phyloP scores from a whole-genome alignment of 53 echinoderm and acorn worm species.

The Holothuria scabra region DNA sequence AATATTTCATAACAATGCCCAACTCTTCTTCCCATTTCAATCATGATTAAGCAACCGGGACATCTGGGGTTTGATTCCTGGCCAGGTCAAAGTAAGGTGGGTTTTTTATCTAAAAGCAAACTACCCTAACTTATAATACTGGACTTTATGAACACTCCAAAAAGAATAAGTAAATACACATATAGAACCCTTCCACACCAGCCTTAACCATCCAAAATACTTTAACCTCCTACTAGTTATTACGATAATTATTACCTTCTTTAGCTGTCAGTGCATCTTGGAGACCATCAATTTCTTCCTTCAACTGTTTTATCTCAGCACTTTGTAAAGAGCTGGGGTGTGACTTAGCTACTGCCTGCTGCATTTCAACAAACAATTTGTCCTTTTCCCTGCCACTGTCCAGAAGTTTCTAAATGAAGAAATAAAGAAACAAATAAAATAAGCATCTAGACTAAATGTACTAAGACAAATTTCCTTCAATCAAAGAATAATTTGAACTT shows the following conservation, averaged over 20 bases:
- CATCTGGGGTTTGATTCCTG: no score
- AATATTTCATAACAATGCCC: no score
- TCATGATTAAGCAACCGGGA: no score
- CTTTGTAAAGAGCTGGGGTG: constrained; percentile 41
- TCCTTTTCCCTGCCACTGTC: constrained; percentile 94
- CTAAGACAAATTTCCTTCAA: background rate
- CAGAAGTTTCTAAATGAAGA: constrained; percentile 74
- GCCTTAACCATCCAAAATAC: no score
- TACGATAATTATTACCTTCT: constrained; percentile 58
- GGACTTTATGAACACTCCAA: no score
- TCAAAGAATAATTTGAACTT: no score
- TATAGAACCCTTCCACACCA: no score
- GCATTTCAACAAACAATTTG: constrained; percentile 83
- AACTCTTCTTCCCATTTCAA: no score
- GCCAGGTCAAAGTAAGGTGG: no score
- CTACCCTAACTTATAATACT: no score
- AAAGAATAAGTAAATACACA: no score
- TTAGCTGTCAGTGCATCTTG: constrained; percentile 63
- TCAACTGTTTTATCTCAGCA: constrained; percentile 65
- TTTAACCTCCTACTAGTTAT: background rate
- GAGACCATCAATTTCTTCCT: constrained; percentile 66
- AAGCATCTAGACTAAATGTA: background rate
- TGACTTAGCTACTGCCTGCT: constrained; percentile 63
- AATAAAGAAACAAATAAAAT: background rate
- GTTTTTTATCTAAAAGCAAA: no score